A percentile compares a stretch with the other conserved stretches of the same genome.
Conservation (phyloP, 2,888 invertebrate species). For the Gryllus longicercus region DNA sequence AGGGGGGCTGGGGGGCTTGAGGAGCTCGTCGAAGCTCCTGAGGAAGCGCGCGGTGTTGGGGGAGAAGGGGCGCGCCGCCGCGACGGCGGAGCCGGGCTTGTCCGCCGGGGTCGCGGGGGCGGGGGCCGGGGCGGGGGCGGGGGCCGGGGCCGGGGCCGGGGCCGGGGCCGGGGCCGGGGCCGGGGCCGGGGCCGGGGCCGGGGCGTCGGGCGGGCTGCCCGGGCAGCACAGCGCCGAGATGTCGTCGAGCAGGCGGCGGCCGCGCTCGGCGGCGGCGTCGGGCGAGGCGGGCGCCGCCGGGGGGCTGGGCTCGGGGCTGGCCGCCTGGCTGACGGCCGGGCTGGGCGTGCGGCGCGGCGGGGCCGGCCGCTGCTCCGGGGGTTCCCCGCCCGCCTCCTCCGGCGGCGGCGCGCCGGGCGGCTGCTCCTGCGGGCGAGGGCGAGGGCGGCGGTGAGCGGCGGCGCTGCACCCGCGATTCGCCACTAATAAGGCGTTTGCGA, state of each 20-base stretch:
- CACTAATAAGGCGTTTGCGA: neutral
- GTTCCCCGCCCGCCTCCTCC: neutral
- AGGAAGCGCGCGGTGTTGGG: neutral
- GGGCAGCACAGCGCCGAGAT: neutral
- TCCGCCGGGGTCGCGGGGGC: neutral
- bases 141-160: neutral
- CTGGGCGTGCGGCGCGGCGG: neutral
- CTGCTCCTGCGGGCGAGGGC: neutral
- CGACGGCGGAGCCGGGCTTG: neutral
- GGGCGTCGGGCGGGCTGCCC: neutral
- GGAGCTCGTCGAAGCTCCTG: conserved; percentile 5
- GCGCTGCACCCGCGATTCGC: neutral
- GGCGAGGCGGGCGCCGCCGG: neutral
- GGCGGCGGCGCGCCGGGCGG: no score
- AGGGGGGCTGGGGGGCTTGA: neutral
- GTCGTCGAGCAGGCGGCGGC: neutral
- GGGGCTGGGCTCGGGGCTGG: neutral
- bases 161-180: neutral
- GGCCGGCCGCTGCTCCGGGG: neutral
- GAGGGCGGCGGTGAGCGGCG: neutral
- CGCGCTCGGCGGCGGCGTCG: neutral
- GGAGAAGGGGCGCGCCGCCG: neutral
- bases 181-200: neutral
- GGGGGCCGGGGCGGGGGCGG: neutral
- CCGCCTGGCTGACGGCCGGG: neutral